A percentile compares a stretch with the other conserved stretches of the same genome.
These are phyloP conservation scores for Sebastes elongatus DNA, from an alignment of 2,797 vertebrate species.

Conservation along the genomic window DNA sequence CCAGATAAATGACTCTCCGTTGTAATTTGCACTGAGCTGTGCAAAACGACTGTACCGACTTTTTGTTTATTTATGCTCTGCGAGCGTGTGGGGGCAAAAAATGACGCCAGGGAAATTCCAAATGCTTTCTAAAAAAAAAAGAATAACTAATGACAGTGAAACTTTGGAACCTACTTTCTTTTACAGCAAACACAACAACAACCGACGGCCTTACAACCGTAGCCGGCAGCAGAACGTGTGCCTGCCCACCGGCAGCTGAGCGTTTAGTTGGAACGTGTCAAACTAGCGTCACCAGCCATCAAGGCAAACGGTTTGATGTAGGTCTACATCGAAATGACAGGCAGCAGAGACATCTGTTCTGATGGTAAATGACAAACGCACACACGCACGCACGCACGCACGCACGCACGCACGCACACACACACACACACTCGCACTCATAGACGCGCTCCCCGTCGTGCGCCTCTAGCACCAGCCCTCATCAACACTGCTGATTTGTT, in stretches of 20 bases:
- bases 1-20: constrained; percentile 64
- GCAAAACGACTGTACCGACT: constrained; percentile 58
- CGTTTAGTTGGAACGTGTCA: constrained; percentile 50
- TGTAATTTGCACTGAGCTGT: constrained; percentile 69
- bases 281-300: constrained; percentile 44
- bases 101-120: constrained; percentile 57
- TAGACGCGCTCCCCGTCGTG: neutral
- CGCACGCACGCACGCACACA: neutral
- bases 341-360: constrained; percentile 58
- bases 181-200: neutral
- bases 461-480: constrained; percentile 43
- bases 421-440: constrained; percentile 1
- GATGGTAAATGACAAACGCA: constrained; percentile 36
- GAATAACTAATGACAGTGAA: constrained; percentile 48
- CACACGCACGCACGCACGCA: neutral
- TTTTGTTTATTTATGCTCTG: constrained; percentile 66
- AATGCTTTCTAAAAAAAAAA: constrained; percentile 44
- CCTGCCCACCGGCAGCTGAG: constrained; percentile 22
- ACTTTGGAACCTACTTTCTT: constrained; percentile 54
- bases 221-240: neutral
- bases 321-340: constrained; percentile 50
- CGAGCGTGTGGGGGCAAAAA: constrained; percentile 42
- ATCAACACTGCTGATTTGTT: constrained; percentile 61
- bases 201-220: neutral
- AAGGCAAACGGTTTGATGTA: constrained; percentile 45